Percentiles rank a stretch among this genome's conserved stretches.
These are phyloP conservation scores for Enteromius radiatus DNA, from an alignment of 2,797 vertebrate genomes.

Conservation along the genomic window DNA sequence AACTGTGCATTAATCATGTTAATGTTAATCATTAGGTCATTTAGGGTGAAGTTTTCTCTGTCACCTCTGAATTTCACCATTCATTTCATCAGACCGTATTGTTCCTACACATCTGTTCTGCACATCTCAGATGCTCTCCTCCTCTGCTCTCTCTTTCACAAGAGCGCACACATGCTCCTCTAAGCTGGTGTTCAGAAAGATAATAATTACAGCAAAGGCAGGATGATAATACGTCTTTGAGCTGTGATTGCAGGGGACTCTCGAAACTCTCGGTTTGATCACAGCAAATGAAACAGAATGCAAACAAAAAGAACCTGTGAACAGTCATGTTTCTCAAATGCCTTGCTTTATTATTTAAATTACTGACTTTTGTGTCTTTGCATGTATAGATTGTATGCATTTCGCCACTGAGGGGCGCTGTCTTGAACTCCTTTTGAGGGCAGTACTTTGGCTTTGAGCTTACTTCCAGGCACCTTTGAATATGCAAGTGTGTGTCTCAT, in stretches of 20 bases:
- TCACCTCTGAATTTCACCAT: slow-evolving; percentile 8
- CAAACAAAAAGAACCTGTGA: slow-evolving; percentile 2
- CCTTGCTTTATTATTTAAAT: neutral
- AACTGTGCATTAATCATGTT: neutral
- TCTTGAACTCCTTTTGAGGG: neutral
- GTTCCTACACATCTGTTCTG: slow-evolving; percentile 6
- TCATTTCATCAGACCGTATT: slow-evolving; percentile 24
- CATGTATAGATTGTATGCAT: neutral
- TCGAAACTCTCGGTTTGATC: slow-evolving; percentile 25
- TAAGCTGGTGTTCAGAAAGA: slow-evolving; percentile 28
- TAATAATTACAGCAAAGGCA: slow-evolving; percentile 23
- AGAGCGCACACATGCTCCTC: neutral
- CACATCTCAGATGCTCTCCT: neutral
- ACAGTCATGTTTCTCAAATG: neutral
- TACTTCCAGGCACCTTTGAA: neutral
- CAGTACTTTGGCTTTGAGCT: slow-evolving; percentile 2
- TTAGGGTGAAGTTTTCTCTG: neutral
- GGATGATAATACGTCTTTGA: slow-evolving; percentile 36
- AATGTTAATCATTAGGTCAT: neutral
- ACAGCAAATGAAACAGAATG: slow-evolving; percentile 3
- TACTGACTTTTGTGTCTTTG: neutral
- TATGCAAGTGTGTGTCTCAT: neutral
- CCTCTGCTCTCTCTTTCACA: slow-evolving; percentile 7
- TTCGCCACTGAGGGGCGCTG: slow-evolving; percentile 2
- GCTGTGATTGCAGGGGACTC: slow-evolving; percentile 33